Conservation (phyloP, 2,113 vertebrate species). For the Rhinopomastus cyanomelas region DNA sequence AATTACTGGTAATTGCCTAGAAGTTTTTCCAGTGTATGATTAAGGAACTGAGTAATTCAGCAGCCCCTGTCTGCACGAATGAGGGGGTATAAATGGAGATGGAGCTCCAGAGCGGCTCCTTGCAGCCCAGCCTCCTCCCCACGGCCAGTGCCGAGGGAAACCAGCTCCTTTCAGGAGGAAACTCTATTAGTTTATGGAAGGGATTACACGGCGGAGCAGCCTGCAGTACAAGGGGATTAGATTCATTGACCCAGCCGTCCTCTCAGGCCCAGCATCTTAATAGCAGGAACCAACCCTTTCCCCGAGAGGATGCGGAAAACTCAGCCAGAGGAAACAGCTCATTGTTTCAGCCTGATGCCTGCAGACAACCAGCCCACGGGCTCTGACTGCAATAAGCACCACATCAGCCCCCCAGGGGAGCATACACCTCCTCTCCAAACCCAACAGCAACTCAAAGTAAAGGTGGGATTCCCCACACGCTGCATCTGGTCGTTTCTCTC, state of each 20-base stretch:
- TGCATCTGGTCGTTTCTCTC: no score
- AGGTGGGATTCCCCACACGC: accelerated
- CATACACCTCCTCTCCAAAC: background rate
- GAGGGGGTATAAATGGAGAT: no score
- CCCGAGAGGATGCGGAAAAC: accelerated
- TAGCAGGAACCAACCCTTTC: background rate
- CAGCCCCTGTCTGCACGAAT: no score
- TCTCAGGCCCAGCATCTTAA: background rate
- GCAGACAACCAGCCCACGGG: background rate
- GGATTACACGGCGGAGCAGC: background rate
- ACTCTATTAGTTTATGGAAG: accelerated
- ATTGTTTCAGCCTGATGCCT: background rate
- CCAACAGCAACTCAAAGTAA: background rate
- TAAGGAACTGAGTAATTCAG: background rate
- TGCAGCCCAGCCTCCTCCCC: no score
- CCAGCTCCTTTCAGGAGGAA: accelerated
- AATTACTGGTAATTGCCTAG: background rate
- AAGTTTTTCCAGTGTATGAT: background rate
- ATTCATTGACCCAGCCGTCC: background rate
- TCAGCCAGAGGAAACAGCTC: background rate
- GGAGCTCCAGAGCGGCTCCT: no score
- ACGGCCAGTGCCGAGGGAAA: background rate
- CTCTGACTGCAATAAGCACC: background rate
- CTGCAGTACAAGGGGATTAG: background rate
- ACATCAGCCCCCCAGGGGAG: accelerated